Conservation (phyloP, 2,797 vertebrate genomes). For the Syndactyla subalaris region DNA sequence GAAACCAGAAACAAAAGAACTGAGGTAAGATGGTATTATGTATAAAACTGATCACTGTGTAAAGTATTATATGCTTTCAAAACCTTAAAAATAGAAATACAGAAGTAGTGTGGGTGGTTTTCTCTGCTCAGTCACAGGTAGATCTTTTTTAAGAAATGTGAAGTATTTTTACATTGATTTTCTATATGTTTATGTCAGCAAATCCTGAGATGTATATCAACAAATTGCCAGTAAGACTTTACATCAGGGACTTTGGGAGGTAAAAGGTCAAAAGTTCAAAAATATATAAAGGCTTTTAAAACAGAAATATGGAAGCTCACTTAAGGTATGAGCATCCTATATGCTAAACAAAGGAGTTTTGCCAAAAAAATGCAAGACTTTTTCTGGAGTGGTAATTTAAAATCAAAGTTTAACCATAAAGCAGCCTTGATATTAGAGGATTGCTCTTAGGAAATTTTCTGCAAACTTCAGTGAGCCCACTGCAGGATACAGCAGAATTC, state of each 20-base stretch:
- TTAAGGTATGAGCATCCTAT: not conserved
- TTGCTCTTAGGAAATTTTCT: not conserved
- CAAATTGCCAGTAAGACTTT: not conserved
- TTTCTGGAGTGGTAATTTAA: not conserved
- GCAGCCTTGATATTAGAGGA: not conserved
- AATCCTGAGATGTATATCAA: not conserved
- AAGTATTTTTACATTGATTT: not conserved
- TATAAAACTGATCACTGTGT: not conserved
- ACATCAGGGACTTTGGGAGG: not conserved
- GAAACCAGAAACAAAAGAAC: conserved; percentile 14
- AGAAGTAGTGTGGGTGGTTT: not conserved
- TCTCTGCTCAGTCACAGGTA: not conserved
- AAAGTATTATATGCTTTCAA: not conserved
- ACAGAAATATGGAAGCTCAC: not conserved
- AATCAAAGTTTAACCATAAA: not conserved
- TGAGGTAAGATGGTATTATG: conserved; percentile 63
- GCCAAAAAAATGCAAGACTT: rapidly evolving
- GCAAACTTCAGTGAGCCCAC: not conserved
- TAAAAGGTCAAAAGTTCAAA: not conserved
- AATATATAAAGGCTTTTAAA: not conserved
- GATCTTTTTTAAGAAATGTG: not conserved
- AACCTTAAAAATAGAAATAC: not conserved
- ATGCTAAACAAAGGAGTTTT: not conserved
- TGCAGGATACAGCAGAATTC: not conserved
- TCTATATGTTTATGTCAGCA: not conserved